Evolutionary conservation across 2,113 vertebrate species (phyloP).

Genomic region (Scartelaos histophorus): DNA sequence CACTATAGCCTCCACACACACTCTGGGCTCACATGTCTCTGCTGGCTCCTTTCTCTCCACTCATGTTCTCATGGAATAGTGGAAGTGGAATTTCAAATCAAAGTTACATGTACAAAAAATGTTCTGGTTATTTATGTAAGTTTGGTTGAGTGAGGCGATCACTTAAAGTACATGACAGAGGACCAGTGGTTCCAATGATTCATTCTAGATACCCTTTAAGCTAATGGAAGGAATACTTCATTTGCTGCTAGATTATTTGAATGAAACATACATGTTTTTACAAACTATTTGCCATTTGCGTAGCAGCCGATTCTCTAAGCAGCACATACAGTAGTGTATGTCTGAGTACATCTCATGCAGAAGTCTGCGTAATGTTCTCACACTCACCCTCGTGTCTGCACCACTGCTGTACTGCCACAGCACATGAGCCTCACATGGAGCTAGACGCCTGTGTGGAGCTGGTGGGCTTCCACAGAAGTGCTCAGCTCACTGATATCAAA

Average conservation of each 20-base stretch:
- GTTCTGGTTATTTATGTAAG: neutral
- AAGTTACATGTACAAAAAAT: neutral
- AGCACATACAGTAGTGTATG: conserved; percentile 37
- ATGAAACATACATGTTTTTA: neutral
- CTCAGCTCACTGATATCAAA: conserved; percentile 77
- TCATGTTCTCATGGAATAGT: neutral
- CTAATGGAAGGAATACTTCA: neutral
- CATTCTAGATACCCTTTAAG: neutral
- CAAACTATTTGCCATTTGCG: neutral
- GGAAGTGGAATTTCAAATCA: neutral
- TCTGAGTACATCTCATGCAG: conserved; percentile 39
- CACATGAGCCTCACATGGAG: conserved; percentile 55
- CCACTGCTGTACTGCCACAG: conserved; percentile 41
- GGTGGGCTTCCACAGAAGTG: conserved; percentile 74
- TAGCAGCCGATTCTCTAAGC: conserved; percentile 48
- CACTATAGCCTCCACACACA: conserved; percentile 69
- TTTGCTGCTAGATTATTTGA: neutral
- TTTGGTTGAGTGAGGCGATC: neutral
- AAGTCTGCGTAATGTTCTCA: conserved; percentile 56
- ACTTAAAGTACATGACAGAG: neutral
- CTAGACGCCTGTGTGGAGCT: conserved; percentile 69
- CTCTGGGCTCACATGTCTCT: conserved; percentile 76
- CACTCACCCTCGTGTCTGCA: conserved; percentile 58
- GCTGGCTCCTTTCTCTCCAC: conserved; percentile 64
- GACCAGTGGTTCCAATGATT: neutral